Conservation (phyloP, 2,888 invertebrate species). For the Dryococelus australis region DNA sequence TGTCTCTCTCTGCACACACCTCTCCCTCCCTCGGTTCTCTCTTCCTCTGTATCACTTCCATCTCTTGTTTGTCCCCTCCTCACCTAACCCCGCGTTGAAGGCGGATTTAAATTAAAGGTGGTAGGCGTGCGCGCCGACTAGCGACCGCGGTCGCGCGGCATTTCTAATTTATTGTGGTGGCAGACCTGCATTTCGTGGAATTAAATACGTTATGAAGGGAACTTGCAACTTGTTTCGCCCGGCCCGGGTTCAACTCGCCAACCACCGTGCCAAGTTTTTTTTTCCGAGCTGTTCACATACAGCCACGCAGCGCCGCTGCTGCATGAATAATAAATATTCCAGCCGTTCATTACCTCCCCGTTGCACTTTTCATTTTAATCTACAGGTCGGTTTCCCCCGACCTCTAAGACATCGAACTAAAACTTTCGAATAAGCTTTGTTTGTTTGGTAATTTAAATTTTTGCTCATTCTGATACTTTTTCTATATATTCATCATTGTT, state of each 20-base stretch:
- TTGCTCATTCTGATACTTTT: too few species aligned
- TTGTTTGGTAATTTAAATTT: too few species aligned
- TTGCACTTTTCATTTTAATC: too few species aligned
- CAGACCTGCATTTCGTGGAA: conserved; percentile 1
- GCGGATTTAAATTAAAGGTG: conserved; percentile 11
- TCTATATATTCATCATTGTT: too few species aligned
- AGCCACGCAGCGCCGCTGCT: not conserved
- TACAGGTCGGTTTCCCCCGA: too few species aligned
- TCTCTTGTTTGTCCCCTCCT: not conserved
- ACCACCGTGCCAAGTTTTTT: not conserved
- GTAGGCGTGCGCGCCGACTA: not conserved
- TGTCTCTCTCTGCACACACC: too few species aligned
- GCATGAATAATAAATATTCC: not conserved
- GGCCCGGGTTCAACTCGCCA: not conserved
- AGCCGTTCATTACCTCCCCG: not conserved
- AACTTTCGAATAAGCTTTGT: too few species aligned
- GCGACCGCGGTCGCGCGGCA: conserved; percentile 13
- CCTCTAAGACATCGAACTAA: too few species aligned
- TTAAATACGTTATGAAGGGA: conserved; percentile 16
- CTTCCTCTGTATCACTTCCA: conserved; percentile 4
- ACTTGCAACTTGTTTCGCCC: conserved; percentile 16
- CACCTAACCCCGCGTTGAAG: not conserved
- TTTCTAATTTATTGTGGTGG: conserved; percentile 16
- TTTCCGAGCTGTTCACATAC: not conserved
- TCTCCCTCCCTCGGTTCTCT: too few species aligned